Evolutionary conservation across 2,113 vertebrate species (phyloP).

Genomic region (Peucedramus taeniatus): DNA sequence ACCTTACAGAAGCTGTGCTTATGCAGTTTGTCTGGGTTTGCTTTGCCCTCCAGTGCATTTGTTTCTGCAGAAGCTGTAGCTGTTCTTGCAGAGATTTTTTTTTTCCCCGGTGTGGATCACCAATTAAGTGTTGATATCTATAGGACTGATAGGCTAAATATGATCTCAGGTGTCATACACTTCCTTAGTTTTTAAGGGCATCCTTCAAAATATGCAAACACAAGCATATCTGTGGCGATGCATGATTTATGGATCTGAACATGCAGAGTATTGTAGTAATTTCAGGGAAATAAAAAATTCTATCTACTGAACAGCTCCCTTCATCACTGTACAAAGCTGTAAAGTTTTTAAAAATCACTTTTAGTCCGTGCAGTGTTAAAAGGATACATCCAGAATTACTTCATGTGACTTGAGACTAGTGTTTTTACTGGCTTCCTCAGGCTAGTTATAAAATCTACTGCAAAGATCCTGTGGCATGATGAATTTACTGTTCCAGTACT

Average conservation of each 20-base stretch:
- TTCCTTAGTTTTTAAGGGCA: neutral
- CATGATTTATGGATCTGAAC: neutral
- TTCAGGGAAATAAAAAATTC: neutral
- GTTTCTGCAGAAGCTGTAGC: neutral
- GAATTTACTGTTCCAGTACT: neutral
- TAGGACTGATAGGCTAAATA: neutral
- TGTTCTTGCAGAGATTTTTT: neutral
- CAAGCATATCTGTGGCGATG: neutral
- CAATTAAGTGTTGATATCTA: neutral
- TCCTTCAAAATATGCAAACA: neutral
- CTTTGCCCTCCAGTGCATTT: neutral
- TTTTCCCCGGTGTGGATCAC: neutral
- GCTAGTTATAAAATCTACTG: neutral
- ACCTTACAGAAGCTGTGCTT: neutral
- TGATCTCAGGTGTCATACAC: neutral
- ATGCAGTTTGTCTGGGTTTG: neutral
- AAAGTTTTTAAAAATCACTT: neutral
- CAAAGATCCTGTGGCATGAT: neutral
- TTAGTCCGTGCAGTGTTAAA: neutral
- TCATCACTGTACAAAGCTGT: neutral
- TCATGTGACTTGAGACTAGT: neutral
- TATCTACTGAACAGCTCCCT: neutral
- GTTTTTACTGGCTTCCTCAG: neutral
- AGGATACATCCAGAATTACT: neutral
- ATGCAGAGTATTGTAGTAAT: neutral